Percentiles rank a stretch among this genome's conserved stretches.
Evolutionary conservation across 2,797 vertebrate species (phyloP).

Genomic region (Gymnoscopelus braueri): DNA sequence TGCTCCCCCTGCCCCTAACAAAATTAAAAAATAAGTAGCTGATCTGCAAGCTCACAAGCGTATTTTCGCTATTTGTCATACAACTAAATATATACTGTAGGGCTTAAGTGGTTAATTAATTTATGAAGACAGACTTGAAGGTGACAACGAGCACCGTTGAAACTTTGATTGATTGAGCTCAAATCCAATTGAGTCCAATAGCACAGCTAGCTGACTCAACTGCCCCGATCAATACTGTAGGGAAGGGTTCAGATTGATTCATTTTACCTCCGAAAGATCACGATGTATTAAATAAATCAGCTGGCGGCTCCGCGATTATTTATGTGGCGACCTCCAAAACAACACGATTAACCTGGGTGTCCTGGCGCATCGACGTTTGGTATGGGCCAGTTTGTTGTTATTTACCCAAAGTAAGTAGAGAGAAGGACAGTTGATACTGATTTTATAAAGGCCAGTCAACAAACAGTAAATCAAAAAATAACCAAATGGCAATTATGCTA

Average conservation of each 20-base stretch:
- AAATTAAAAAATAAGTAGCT: too few relatives aligned
- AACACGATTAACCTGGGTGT: slow-evolving; percentile 34
- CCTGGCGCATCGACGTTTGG: not conserved
- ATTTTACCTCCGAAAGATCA: slow-evolving; percentile 4
- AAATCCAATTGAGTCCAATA: slow-evolving; percentile 48
- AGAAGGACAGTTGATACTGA: not conserved
- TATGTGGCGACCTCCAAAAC: slow-evolving; percentile 27
- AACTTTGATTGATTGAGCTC: slow-evolving; percentile 43
- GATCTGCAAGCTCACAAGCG: too few relatives aligned
- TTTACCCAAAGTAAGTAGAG: not conserved
- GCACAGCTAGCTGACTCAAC: slow-evolving; percentile 47
- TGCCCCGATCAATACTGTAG: slow-evolving; percentile 52
- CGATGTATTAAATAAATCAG: slow-evolving; percentile 32
- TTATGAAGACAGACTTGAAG: slow-evolving; percentile 44
- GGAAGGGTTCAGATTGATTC: slow-evolving; percentile 26
- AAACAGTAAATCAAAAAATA: too few relatives aligned
- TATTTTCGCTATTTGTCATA: too few relatives aligned
- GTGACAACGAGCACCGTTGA: slow-evolving; percentile 46
- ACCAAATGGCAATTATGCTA: too few relatives aligned
- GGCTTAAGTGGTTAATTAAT: slow-evolving; percentile 17
- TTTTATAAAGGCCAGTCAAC: too few relatives aligned
- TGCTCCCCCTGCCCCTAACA: too few relatives aligned
- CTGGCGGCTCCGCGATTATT: slow-evolving; percentile 26
- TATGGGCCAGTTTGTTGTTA: slow-evolving; percentile 1
- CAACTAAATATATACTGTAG: too few relatives aligned